Evolutionary conservation across 2,888 invertebrate species (phyloP), one percentile per base, ranked within the genome.

Genomic region (Xestia c-nigrum): DNA sequence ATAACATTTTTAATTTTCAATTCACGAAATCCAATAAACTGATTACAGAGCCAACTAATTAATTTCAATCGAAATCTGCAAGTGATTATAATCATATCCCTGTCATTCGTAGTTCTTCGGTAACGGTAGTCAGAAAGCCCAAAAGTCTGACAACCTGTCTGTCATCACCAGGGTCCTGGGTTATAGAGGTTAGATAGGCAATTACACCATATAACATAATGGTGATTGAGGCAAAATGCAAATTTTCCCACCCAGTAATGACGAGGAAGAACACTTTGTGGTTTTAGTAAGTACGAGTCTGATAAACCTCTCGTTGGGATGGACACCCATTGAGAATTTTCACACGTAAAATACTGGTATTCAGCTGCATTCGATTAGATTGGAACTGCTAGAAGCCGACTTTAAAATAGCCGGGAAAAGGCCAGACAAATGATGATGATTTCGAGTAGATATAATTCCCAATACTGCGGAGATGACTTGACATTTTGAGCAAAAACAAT

Each of bases 401-500:
- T 7, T 7, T 16, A 57, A 57, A 5, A 31, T 59, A 59, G 7
- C 31, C 24, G 24, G 24, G 24, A 59, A 59, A 59, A 7, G 16
- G 3, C 16, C 16, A 59, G 31, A 31, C 16, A 59, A 1, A 6
- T 59, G 12, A 57, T 24, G 16, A 16, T 4, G 16, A 59, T 31
- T 61, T 61, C 24, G 9, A 46, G 16, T 46, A 24, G 6, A 46
- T 55, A 19, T n/a, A 61, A 24, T 40, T 47, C 12, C 9, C 9
- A 50, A 59, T n/a, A 40, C 7, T 65, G 65, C 47, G n/a, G 40
- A 14, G 24, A 65, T 77, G 55, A 72, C 67, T 78, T 63, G 81
- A 38, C 5, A 38, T 38, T 83, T 67, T 46, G n/a, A 67, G 40
- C 57, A 43, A 65, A 52, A 59, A 57, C 19, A 59, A n/a, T 64